Percentiles rank a stretch among this genome's conserved stretches.
Conservation (phyloP, 2,888 invertebrate species). For the Elysia crispata region DNA sequence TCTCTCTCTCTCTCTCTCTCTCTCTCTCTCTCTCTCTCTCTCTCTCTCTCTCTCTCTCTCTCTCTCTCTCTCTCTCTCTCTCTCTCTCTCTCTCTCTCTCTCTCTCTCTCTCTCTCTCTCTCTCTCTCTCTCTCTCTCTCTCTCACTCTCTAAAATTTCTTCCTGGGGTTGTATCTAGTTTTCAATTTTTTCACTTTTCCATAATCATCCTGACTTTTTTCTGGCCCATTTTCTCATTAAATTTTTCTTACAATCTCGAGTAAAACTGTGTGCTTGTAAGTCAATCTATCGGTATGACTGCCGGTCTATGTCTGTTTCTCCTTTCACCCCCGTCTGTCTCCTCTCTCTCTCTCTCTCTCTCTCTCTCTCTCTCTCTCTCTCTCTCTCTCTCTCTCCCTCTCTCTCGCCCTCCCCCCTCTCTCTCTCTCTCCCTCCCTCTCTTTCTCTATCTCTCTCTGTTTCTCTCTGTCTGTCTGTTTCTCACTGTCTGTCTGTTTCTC, state of each 20-base stretch:
- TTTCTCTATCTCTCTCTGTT: conserved; percentile 18
- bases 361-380: conserved; percentile 34
- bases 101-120: conserved; percentile 20
- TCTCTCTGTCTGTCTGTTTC: conserved; percentile 10
- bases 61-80: conserved; percentile 24
- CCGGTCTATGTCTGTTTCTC: too few species aligned
- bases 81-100: conserved; percentile 24
- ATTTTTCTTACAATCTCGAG: too few species aligned
- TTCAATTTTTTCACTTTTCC: too few species aligned
- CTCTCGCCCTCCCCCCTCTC: conserved; percentile 22
- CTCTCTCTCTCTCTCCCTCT: conserved; percentile 40
- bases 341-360: conserved; percentile 7
- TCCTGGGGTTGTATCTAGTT: too few species aligned
- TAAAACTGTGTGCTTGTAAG: too few species aligned
- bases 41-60: conserved; percentile 24
- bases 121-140: not conserved
- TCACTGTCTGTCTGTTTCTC: not conserved
- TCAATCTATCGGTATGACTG: too few species aligned
- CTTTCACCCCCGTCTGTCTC: not conserved
- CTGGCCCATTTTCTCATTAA: too few species aligned
- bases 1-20: conserved; percentile 24
- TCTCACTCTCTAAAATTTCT: not conserved
- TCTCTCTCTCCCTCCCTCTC: conserved; percentile 20
- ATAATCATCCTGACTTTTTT: too few species aligned
- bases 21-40: conserved; percentile 37